A percentile compares a stretch with the other conserved stretches of the same genome.
Conservation (phyloP, 2,113 vertebrate species). For the Marmota flaviventris region DNA sequence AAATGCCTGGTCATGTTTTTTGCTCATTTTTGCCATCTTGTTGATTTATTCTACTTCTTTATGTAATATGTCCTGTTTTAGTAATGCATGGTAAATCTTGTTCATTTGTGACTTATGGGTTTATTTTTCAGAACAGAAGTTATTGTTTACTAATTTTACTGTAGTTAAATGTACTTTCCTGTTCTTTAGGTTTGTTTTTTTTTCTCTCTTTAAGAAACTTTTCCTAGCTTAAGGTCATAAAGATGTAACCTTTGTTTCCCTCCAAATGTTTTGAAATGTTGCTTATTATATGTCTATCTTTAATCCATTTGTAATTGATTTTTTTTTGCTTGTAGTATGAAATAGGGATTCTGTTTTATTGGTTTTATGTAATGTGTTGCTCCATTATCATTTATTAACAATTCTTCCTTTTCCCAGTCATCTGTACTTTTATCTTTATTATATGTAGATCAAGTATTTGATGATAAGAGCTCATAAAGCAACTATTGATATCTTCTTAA, state of each 20-base stretch:
- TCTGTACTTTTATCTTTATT: not conserved
- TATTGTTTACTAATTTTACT: not conserved
- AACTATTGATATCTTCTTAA: not conserved
- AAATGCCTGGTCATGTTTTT: not conserved
- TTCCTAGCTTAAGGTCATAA: not conserved
- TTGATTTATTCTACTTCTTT: not conserved
- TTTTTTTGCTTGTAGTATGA: not conserved
- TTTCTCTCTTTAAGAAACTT: not conserved
- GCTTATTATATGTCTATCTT: not conserved
- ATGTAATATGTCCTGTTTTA: not conserved
- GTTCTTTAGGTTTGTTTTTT: not conserved
- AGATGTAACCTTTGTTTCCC: conserved; percentile 31
- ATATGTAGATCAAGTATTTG: not conserved
- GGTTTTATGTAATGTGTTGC: not conserved
- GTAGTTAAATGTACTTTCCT: not conserved
- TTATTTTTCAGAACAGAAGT: conserved; percentile 12
- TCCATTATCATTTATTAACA: not conserved
- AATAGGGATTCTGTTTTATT: not conserved
- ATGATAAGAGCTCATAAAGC: conserved; percentile 13
- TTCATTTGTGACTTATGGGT: not conserved
- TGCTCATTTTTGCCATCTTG: not conserved
- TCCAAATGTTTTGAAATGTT: not conserved
- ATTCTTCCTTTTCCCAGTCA: not conserved
- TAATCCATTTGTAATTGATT: not conserved
- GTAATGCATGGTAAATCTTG: not conserved